Percentiles rank a stretch among this genome's conserved stretches.
Evolutionary conservation across 2,888 invertebrate species (phyloP).

Genomic region (Villa cingulata): DNA sequence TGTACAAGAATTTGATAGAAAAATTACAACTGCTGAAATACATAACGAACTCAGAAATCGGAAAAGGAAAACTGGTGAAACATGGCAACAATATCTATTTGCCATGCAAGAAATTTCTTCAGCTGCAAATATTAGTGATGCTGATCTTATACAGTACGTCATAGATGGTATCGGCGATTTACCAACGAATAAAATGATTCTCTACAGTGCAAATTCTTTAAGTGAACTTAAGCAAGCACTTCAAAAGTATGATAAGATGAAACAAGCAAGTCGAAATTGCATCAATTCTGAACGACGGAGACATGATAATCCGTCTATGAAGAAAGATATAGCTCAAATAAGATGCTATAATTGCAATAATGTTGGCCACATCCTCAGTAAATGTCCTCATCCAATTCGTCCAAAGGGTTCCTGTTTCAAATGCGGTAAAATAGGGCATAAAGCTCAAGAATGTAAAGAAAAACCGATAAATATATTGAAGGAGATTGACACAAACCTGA

Average conservation of each 20-base stretch:
- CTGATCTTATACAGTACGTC: constrained; percentile 1
- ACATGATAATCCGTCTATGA: neutral
- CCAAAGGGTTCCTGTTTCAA: neutral
- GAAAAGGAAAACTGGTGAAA: constrained; percentile 2
- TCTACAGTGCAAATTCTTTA: neutral
- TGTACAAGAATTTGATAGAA: neutral
- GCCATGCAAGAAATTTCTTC: constrained; percentile 1
- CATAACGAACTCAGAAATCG: constrained; percentile 2
- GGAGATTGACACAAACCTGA: neutral
- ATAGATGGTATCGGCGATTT: neutral
- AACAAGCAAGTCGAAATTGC: neutral
- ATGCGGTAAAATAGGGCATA: neutral
- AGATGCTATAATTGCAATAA: constrained; percentile 1
- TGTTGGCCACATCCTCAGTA: neutral
- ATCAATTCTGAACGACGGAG: neutral
- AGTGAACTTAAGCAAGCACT: neutral
- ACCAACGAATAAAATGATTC: neutral
- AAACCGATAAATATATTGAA: too few relatives aligned
- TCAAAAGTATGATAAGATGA: constrained; percentile 1
- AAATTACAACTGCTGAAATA: neutral
- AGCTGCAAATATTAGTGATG: neutral
- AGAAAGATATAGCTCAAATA: neutral
- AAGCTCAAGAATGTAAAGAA: neutral
- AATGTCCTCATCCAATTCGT: neutral
- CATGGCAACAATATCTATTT: neutral